Conservation (phyloP, 2,113 vertebrate species). For the Athene noctua region DNA sequence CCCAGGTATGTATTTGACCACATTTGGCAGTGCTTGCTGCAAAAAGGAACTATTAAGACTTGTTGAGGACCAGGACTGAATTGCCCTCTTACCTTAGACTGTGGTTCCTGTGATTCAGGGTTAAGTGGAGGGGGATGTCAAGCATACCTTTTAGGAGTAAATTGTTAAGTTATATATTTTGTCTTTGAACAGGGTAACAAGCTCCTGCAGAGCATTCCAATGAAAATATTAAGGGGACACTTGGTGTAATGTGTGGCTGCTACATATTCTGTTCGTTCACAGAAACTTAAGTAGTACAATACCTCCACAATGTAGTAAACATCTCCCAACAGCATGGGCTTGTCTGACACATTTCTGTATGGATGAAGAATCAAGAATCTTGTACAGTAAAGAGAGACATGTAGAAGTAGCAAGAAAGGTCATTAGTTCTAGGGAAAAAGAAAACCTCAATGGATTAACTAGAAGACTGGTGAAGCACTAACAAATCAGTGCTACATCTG, state of each 20-base stretch:
- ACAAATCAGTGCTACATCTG: not conserved
- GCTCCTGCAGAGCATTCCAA: not conserved
- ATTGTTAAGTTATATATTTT: constrained; percentile 1
- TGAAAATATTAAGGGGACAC: not conserved
- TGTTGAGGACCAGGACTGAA: constrained; percentile 19
- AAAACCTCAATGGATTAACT: not conserved
- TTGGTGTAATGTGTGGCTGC: not conserved
- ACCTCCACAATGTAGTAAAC: not conserved
- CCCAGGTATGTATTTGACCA: constrained; percentile 38
- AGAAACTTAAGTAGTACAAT: not conserved
- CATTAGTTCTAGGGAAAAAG: not conserved
- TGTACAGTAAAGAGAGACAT: not conserved
- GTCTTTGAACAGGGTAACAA: not conserved
- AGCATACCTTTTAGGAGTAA: not conserved
- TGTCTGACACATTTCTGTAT: not conserved
- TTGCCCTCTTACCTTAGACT: constrained; percentile 54
- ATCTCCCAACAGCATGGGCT: not conserved
- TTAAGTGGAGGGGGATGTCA: constrained; percentile 51
- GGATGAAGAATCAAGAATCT: not conserved
- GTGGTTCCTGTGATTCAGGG: constrained; percentile 20
- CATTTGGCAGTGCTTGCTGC: constrained; percentile 39
- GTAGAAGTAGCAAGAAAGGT: not conserved
- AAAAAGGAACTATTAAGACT: constrained; percentile 27
- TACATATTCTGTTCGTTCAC: not conserved
- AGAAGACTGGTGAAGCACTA: not conserved